phyloP scores from a whole-genome alignment of 2,888 invertebrate species.

The Catocala nupta region DNA sequence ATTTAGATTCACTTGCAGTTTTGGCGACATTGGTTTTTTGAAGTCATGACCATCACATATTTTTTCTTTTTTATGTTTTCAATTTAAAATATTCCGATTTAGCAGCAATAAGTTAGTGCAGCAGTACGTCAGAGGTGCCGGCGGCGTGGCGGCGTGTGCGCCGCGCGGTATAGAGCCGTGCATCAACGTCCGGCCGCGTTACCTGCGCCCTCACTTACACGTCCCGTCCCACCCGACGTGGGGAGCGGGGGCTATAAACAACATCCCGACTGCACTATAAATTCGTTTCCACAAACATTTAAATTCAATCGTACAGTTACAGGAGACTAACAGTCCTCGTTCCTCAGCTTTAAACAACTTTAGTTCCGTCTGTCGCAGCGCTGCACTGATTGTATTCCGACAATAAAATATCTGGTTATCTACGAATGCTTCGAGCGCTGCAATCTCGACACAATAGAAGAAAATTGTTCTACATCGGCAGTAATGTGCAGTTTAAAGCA shows the following conservation, averaged over 20 bases:
- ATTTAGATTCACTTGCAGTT: no score
- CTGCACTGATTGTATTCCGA: slow-evolving; percentile 31
- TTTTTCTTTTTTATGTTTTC: no score
- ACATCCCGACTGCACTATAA: slow-evolving; percentile 32
- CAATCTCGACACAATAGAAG: slow-evolving; percentile 23
- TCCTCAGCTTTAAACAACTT: slow-evolving; percentile 32
- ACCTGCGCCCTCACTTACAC: slow-evolving; percentile 2
- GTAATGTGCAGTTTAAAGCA: slow-evolving; percentile 22
- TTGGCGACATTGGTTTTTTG: no score
- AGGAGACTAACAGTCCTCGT: slow-evolving; percentile 16
- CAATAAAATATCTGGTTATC: slow-evolving; percentile 38
- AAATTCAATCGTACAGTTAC: slow-evolving; percentile 26
- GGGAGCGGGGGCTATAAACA: slow-evolving; percentile 21
- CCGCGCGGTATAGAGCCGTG: not conserved
- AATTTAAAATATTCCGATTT: no score
- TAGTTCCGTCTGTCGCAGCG: slow-evolving; percentile 28
- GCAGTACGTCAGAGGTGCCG: no score
- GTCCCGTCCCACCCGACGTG: not conserved
- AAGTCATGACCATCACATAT: no score
- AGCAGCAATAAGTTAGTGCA: no score
- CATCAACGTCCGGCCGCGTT: not conserved
- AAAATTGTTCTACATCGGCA: slow-evolving; percentile 25
- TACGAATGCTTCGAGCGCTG: slow-evolving; percentile 24
- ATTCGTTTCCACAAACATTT: slow-evolving; percentile 39
- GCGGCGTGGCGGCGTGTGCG: not conserved